phyloP scores from a whole-genome alignment of 30 jellyfish, hydroid and myxozoan genomes.

The Turritopsis rubra region DNA sequence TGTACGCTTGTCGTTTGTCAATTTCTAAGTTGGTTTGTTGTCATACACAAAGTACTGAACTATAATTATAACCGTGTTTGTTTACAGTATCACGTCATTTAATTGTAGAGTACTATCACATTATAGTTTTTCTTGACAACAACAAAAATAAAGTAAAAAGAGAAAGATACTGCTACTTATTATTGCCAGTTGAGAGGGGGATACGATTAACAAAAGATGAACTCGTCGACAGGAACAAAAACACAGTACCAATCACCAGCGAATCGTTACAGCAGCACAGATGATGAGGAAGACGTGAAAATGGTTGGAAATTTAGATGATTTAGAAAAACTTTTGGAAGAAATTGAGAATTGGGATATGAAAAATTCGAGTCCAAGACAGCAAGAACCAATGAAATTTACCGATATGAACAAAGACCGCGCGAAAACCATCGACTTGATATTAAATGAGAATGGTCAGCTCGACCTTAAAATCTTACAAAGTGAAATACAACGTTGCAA shows the following conservation, averaged over 20 bases:
- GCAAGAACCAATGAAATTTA: conserved; percentile 9
- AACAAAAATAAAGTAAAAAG: too few relatives aligned
- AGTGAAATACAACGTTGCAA: conserved; percentile 19
- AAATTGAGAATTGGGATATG: conserved; percentile 20
- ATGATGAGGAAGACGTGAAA: conserved; percentile 1
- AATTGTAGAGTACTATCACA: too few relatives aligned
- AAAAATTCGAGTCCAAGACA: not conserved
- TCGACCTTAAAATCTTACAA: conserved; percentile 13
- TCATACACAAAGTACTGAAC: not conserved
- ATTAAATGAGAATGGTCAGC: conserved; percentile 11
- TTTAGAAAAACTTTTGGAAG: conserved; percentile 6
- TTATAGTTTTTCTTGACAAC: not conserved
- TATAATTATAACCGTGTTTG: not conserved
- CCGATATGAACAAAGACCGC: conserved; percentile 10
- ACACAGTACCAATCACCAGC: not conserved
- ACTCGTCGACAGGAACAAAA: not conserved
- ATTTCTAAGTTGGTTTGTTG: not conserved
- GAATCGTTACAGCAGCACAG: not conserved
- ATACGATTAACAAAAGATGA: not conserved
- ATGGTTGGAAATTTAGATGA: conserved; percentile 2
- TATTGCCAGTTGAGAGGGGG: not conserved
- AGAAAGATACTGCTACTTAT: not conserved
- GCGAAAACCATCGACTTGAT: conserved; percentile 24
- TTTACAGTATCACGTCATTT: too few relatives aligned
- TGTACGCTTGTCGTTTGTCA: not conserved